Base-by-base conservation (phyloP, 1,140 invertebrate species). In the Mactra quadrangularis region DNA sequence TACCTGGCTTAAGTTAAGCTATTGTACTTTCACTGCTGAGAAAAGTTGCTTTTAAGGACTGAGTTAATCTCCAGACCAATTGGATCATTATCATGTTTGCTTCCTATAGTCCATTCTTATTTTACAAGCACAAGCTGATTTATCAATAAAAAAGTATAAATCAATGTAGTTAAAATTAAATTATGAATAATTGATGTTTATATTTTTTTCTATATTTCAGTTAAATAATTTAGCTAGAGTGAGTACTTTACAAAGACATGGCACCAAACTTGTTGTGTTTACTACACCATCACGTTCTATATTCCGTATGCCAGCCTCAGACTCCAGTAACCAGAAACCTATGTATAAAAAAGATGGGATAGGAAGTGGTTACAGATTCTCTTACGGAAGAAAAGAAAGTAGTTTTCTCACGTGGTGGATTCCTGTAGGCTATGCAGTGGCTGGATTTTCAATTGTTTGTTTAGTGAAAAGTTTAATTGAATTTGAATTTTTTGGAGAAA, bases 331-430 rank as follows among this genome's bases (percentile, higher is more conserved):
- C 29, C 4, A 47, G 22, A 68, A 50, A 31, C 25, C 64, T 15
- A 2, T 47, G 19, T 31, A 50, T 50, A 50, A 50, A 19, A 68
- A 68, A 29, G 64, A 68, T 22, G 31, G 47, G 15, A 68, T 68
- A 29, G 25, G 2, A n/a, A 13, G 27, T 47, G 45, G 19, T 3
- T 68, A 47, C n/a, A 6, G 31, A 19, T 68, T 68, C 31, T 15
- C 45, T 6, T 68, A 68, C 15, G 15, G 41, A 19, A 68, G 41
- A n/a, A 2, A 1, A 0, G 47, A 68, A 15, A 25, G 11, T 2
- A 25, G 6, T 1, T 17, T 17, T 3, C 31, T 27, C 11, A 52
- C n/a, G 0, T 68, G 27, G 22, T 27, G 38, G 45, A 50, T 19
- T 19, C 64, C 64, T 3, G 1, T n/a, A 3, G 6, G 4, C 19